Base-by-base conservation (phyloP, 2,797 vertebrate genomes). In the Siniperca scherzeri region DNA sequence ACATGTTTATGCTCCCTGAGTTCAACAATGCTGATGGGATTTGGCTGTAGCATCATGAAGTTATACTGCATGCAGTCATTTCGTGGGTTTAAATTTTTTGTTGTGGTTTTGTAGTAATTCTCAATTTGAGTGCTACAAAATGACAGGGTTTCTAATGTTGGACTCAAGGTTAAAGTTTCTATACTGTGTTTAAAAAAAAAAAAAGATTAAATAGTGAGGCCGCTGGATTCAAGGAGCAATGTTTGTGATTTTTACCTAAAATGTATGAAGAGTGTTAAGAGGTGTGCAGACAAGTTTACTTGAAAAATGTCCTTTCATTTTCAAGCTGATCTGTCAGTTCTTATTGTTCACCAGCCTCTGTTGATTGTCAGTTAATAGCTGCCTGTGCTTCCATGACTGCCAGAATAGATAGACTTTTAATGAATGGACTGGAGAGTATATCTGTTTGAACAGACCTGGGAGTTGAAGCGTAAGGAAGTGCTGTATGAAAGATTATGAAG, bases 131-230 rank as follows among this genome's bases (percentile, higher is more conserved):
- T 74, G 19, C 90, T 83, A 89, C 83, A 90, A 91, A 92, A 93
- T 95, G 89, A 95, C 90, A 92, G 93, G 93, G 93, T 93, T 93
- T 94, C 93, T 96, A 87, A 91, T 95, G 91, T 90, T 90, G 85
- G 82, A 93, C 92, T 91, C 80, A 91, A 94, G 94, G 82, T 94
- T 92, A 66, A 75, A 74, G 89, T n/a, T 81, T 84, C 87, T 92
- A 57, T 88, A 84, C 59, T 92, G 42, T 78, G 70, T 46, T 62
- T 86, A n/a, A n/a, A n/a, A n/a, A n/a, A n/a, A n/a, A n/a, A 78
- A 64, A 62, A 82, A 76, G 75, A 80, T 50, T 73, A 84, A 90
- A 85, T 70, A 72, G 40, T 16, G 66, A 72, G 42, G 74, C 77
- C 36, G 70, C 27, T 59, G 67, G 44, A 80, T 74, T 88, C 52